phyloP scores from a whole-genome alignment of 2,113 vertebrate genomes.

The Lates calcarifer region DNA sequence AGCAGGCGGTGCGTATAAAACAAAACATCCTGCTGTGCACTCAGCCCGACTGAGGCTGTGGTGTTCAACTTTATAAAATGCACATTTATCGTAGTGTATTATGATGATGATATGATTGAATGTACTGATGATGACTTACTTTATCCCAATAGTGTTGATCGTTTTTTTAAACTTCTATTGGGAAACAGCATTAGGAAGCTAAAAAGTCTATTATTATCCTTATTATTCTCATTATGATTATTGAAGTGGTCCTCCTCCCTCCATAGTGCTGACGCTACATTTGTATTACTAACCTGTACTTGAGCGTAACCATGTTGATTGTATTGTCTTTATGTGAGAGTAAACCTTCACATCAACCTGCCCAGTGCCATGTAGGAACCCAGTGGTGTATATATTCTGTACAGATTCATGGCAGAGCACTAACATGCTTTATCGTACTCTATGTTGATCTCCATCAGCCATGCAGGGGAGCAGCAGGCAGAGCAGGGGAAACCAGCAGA shows the following conservation, averaged over 20 bases:
- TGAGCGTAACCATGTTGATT: slow-evolving; percentile 96
- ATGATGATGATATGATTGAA: slow-evolving; percentile 91
- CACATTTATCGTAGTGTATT: slow-evolving; percentile 90
- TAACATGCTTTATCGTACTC: slow-evolving; percentile 87
- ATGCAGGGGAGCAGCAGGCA: slow-evolving; percentile 46
- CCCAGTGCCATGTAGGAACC: slow-evolving; percentile 91
- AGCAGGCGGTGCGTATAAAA: slow-evolving; percentile 8
- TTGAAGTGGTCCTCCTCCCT: slow-evolving; percentile 87
- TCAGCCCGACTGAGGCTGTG: slow-evolving; percentile 63
- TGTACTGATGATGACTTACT: slow-evolving; percentile 91
- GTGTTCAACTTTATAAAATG: slow-evolving; percentile 86
- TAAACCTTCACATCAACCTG: slow-evolving; percentile 88
- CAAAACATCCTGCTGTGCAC: slow-evolving; percentile 21
- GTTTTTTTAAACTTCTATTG: slow-evolving; percentile 46
- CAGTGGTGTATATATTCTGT: slow-evolving; percentile 98
- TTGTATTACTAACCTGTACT: slow-evolving; percentile 92
- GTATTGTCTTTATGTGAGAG: slow-evolving; percentile 95
- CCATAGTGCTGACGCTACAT: slow-evolving; percentile 84
- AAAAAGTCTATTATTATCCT: slow-evolving; percentile 85
- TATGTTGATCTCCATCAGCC: slow-evolving; percentile 82
- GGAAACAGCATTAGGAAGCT: slow-evolving; percentile 73
- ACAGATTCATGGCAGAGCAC: slow-evolving; percentile 91
- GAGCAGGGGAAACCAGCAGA: slow-evolving; percentile 7
- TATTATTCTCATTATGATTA: slow-evolving; percentile 72
- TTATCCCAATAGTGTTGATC: slow-evolving; percentile 65